These are phyloP conservation scores for Eospalax fontanierii DNA, from an alignment of 2,797 vertebrate genomes.

Conservation along the genomic window DNA sequence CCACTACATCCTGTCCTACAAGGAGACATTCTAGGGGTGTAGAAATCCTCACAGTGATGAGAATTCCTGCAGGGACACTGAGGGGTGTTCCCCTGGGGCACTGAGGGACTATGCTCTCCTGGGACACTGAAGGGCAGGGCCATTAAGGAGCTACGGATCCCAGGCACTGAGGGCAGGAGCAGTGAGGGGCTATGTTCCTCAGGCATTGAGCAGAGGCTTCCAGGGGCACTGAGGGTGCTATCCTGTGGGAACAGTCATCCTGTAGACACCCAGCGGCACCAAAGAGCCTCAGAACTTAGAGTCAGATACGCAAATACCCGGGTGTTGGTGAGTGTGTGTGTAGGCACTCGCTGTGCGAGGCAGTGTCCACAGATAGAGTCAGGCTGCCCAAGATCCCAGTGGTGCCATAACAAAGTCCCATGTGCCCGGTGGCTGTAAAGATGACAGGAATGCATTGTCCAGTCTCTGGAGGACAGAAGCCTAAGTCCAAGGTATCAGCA, in stretches of 20 bases:
- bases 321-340: neutral
- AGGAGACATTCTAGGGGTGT: too few species aligned
- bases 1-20: rapidly evolving
- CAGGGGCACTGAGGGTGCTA: neutral
- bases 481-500: neutral
- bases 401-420: neutral
- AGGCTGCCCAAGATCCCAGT: neutral
- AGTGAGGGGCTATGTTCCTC: too few species aligned
- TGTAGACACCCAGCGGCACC: rapidly evolving
- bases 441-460: neutral
- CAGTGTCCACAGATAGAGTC: rapidly evolving
- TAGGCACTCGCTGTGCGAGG: neutral
- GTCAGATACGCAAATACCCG: neutral
- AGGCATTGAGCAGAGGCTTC: too few species aligned
- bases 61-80: neutral
- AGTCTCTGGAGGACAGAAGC: neutral
- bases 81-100: too few species aligned
- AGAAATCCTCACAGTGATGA: rapidly evolving
- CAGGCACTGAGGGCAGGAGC: too few species aligned
- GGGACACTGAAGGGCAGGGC: too few species aligned
- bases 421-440: neutral
- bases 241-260: neutral
- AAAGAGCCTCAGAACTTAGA: too few species aligned
- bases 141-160: too few species aligned
- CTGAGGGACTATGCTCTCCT: too few species aligned